Base-by-base conservation (phyloP, 2,113 vertebrate genomes). In the Machaerirhynchus nigripectus region DNA sequence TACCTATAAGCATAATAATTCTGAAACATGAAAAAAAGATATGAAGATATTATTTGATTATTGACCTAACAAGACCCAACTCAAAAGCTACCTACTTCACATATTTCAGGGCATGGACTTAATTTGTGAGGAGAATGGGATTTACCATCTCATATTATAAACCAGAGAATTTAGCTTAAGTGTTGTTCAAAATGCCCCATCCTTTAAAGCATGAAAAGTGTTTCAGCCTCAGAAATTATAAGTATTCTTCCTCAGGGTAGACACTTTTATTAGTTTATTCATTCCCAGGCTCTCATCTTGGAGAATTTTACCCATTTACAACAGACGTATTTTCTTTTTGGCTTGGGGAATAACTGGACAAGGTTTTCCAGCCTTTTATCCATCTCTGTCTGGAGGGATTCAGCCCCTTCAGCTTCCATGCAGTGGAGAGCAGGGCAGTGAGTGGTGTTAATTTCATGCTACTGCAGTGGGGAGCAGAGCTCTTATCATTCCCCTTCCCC, bases 1-100 rank as follows among this genome's bases (percentile, higher is more conserved):
- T 97, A 49, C 15, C 78, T 95, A 61, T 69, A 83, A 91, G 49
- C 55, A 81, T 96, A 93, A 97, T 97, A 96, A 96, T 97, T 96
- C 92, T 83, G 84, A 96, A 95, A 96, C 79, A 92, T 37, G 42
- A 44, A n/a, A 84, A 67, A 75, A 92, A 75, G 20, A 67, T 70
- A 90, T 35, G 35, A 93, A 87, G 81, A 64, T 94, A 94, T 93
- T 91, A 91, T 94, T 87, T 97, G 64, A 92, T 95, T 95, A 94
- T 76, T 95, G 94, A 93, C 87, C 84, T 96, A 95, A 95, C 59
- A 95, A 87, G 73, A 90, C 50, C n/a, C 70, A 96, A 50, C 39
- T 93, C 61, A 40, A 97, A 95, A 81, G 87, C n/a, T 80, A 86
- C 64, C 52, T 88, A 16, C 79, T 96, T 90, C 74, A 82, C 39